Evolutionary conservation across 2,888 invertebrate species (phyloP).

Genomic region (Lasioglossum marginatum): DNA sequence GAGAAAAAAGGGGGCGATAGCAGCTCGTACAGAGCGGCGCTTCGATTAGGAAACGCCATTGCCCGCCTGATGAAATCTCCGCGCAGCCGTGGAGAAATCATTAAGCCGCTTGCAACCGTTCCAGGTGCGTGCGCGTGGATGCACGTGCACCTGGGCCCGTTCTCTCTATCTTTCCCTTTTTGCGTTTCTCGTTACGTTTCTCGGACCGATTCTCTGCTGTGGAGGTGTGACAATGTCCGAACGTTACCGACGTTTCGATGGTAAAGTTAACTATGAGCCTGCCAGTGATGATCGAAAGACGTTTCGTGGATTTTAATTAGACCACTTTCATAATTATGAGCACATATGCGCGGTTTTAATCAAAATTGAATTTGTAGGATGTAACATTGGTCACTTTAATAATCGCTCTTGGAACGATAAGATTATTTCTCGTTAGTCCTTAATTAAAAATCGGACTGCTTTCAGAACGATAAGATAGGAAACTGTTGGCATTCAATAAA

Average conservation of each 20-base stretch:
- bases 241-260: not conserved
- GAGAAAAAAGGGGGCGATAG: not conserved
- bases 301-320: no score
- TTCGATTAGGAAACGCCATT: conserved; percentile 62
- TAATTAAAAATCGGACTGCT: not conserved
- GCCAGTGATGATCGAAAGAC: no score
- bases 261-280: no score
- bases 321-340: no score
- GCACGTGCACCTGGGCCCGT: conserved; percentile 45
- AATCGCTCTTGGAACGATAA: not conserved
- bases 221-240: not conserved
- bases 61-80: conserved; percentile 60
- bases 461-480: not conserved
- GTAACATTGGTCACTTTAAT: not conserved
- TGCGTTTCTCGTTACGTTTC: not conserved
- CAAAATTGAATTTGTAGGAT: not conserved
- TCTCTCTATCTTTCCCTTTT: not conserved
- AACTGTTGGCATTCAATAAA: not conserved
- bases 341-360: not conserved
- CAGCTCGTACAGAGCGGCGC: not conserved
- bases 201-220: not conserved
- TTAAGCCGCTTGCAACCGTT: conserved; percentile 52
- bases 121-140: conserved; percentile 41
- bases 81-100: conserved; percentile 59
- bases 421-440: not conserved